Conservation (phyloP, 1,140 invertebrate genomes). For the Hormaphis cornu region DNA sequence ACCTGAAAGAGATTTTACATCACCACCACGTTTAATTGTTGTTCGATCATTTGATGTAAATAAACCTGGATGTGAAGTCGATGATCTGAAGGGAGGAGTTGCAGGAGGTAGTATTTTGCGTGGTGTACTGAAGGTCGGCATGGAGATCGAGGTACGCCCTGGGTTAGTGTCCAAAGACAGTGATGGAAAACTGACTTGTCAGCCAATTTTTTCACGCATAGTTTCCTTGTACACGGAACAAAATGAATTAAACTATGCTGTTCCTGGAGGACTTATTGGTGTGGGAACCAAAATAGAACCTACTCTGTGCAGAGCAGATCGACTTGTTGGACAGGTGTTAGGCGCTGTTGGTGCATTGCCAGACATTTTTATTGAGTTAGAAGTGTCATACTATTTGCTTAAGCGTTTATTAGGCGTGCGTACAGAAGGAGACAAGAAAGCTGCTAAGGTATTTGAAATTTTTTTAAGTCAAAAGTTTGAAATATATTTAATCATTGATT, state of each 20-base stretch:
- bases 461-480: no score
- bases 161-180: constrained; percentile 92
- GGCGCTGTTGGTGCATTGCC: constrained; percentile 95
- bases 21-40: constrained; percentile 92
- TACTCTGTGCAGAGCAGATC: constrained; percentile 92
- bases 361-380: constrained; percentile 94
- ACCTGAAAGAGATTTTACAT: constrained; percentile 87
- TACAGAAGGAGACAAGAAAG: constrained; percentile 98
- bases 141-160: constrained; percentile 86
- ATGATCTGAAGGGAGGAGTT: constrained; percentile 95
- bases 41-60: constrained; percentile 99
- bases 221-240: constrained; percentile 98
- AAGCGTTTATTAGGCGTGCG: constrained; percentile 91
- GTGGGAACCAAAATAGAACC: constrained; percentile 99
- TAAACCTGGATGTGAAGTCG: constrained; percentile 97
- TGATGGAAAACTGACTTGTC: constrained; percentile 90
- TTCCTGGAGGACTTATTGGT: constrained; percentile 96
- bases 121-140: constrained; percentile 85
- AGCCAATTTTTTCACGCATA: constrained; percentile 92
- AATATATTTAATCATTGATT: no score
- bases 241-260: constrained; percentile 96
- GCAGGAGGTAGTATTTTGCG: constrained; percentile 95
- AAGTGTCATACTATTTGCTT: constrained; percentile 95
- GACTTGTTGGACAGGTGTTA: constrained; percentile 94
- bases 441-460: constrained; percentile 74